Evolutionary conservation across 2,888 invertebrate species (phyloP).

Genomic region (Agrotis ipsilon): DNA sequence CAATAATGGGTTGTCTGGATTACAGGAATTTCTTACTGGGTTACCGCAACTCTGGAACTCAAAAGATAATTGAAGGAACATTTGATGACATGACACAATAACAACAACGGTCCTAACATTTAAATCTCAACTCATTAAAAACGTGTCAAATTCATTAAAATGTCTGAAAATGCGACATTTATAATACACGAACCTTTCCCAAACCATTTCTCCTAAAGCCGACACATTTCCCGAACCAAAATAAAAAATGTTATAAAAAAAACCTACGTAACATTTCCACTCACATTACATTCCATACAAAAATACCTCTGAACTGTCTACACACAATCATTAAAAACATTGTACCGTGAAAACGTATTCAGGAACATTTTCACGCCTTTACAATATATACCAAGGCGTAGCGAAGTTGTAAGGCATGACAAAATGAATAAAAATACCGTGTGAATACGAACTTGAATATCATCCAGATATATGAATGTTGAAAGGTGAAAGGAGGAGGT

Average conservation of each 20-base stretch:
- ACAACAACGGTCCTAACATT: no score
- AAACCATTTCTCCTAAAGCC: slow-evolving; percentile 13
- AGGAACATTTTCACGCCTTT: slow-evolving; percentile 46
- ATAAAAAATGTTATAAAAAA: neutral
- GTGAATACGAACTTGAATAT: slow-evolving; percentile 73
- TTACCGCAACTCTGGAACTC: no score
- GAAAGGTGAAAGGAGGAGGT: slow-evolving; percentile 12
- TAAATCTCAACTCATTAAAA: no score
- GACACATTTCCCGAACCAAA: neutral
- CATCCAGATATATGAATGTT: slow-evolving; percentile 68
- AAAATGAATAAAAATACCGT: slow-evolving; percentile 73
- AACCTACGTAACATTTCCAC: neutral
- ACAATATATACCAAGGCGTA: slow-evolving; percentile 18
- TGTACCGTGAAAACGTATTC: slow-evolving; percentile 39
- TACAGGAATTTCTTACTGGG: no score
- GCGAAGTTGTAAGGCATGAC: slow-evolving; percentile 74
- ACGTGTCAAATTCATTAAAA: neutral
- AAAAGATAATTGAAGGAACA: no score
- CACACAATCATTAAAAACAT: slow-evolving; percentile 22
- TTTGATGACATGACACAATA: no score
- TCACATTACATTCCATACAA: neutral
- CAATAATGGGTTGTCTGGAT: no score
- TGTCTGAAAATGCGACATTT: neutral
- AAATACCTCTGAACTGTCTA: neutral
- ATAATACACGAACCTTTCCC: neutral